Evolutionary conservation across 1,140 invertebrate genomes (phyloP).

Genomic region (Delia radicum): DNA sequence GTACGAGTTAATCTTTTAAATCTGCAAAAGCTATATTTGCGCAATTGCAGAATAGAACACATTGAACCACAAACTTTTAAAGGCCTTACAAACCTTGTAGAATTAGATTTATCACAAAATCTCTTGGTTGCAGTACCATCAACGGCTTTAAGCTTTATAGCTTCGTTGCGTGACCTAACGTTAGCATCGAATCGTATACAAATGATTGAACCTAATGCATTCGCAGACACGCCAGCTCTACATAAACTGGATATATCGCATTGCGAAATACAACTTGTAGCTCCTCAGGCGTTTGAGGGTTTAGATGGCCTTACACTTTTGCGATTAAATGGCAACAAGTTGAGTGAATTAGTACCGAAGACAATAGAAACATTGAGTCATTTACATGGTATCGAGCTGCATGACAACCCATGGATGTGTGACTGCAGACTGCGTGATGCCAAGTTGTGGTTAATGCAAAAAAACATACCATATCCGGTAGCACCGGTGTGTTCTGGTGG

Average conservation of each 20-base stretch:
- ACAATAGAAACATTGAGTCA: constrained; percentile 73
- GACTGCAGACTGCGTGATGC: constrained; percentile 81
- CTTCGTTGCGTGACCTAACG: constrained; percentile 77
- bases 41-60: constrained; percentile 77
- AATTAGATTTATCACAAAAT: constrained; percentile 84
- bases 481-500: constrained; percentile 72
- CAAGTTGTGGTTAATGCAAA: constrained; percentile 79
- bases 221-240: constrained; percentile 71
- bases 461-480: constrained; percentile 78
- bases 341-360: constrained; percentile 69
- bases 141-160: constrained; percentile 73
- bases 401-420: constrained; percentile 90
- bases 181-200: constrained; percentile 79
- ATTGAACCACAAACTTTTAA: constrained; percentile 81
- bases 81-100: constrained; percentile 83
- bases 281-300: constrained; percentile 74
- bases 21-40: constrained; percentile 80
- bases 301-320: constrained; percentile 80
- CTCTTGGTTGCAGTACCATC: constrained; percentile 75
- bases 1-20: constrained; percentile 76
- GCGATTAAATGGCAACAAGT: constrained; percentile 77
- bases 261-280: constrained; percentile 75
- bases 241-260: constrained; percentile 83
- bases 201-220: constrained; percentile 74
- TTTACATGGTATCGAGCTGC: constrained; percentile 80